Conservation (phyloP, 2,797 vertebrate genomes). For the Tarsius wallacei region DNA sequence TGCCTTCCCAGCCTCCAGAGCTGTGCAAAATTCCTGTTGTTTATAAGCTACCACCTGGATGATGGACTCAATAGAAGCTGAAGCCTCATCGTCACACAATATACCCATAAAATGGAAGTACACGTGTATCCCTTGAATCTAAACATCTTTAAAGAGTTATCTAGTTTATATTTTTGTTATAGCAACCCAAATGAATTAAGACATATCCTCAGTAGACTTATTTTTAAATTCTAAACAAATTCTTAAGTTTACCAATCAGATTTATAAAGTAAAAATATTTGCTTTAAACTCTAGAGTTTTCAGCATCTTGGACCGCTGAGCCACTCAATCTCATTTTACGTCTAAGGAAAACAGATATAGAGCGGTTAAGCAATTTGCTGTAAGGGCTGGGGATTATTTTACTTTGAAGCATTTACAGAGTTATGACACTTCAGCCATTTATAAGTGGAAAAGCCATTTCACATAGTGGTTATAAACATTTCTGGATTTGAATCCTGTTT, state of each 20-base stretch:
- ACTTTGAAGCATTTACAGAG: not conserved
- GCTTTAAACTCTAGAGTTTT: slow-evolving; percentile 20
- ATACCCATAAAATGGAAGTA: too few species aligned
- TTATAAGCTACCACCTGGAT: not conserved
- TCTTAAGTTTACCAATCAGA: not conserved
- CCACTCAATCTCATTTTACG: not conserved
- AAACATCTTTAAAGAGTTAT: not conserved
- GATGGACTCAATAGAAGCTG: too few species aligned
- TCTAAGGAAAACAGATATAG: not conserved
- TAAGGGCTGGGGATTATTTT: not conserved
- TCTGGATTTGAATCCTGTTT: not conserved
- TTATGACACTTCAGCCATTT: not conserved
- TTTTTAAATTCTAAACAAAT: slow-evolving; percentile 39
- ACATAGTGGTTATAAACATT: not conserved
- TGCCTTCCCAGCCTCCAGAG: not conserved
- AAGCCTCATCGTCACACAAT: too few species aligned
- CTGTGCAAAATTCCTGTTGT: not conserved
- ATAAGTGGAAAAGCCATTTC: not conserved
- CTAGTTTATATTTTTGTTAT: not conserved
- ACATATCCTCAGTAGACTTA: not conserved
- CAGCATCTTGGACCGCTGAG: not conserved
- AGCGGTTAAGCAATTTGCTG: not conserved
- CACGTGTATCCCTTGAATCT: too few species aligned
- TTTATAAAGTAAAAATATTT: not conserved
- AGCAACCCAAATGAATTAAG: not conserved